A percentile compares a stretch with the other conserved stretches of the same genome.
These are phyloP conservation scores for Canis aureus DNA, from an alignment of 2,113 vertebrate species.

Conservation along the genomic window DNA sequence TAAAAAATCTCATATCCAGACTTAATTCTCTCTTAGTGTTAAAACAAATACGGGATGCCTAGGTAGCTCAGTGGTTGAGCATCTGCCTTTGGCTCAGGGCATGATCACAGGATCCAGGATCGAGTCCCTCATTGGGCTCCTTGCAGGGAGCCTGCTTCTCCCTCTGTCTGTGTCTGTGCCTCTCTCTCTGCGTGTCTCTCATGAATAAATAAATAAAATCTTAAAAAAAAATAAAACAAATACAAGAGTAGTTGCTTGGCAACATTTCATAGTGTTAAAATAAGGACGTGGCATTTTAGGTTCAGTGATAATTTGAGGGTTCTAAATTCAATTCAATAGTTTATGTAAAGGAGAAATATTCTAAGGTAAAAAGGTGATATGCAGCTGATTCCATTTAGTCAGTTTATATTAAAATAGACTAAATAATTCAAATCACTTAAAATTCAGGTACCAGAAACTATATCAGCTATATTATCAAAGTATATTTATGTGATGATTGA, in stretches of 20 bases:
- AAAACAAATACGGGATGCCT: background rate
- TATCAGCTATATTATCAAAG: background rate
- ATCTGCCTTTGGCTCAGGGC: too few relatives aligned
- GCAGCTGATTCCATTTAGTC: background rate
- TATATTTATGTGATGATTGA: background rate
- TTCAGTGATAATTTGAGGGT: background rate
- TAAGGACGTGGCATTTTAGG: background rate
- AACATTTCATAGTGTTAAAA: conserved; percentile 37
- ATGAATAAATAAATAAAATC: too few relatives aligned
- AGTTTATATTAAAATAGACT: background rate
- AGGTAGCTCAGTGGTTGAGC: too few relatives aligned
- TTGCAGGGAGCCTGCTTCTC: too few relatives aligned
- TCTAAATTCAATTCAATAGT: background rate
- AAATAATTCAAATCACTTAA: background rate
- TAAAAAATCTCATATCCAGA: background rate
- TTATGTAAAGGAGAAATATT: background rate
- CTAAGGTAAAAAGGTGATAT: background rate
- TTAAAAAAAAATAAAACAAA: background rate
- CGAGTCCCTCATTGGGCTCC: too few relatives aligned
- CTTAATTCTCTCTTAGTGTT: background rate
- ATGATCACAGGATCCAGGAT: too few relatives aligned
- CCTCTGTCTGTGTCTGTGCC: too few relatives aligned
- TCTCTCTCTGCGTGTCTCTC: too few relatives aligned
- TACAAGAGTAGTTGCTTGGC: background rate
- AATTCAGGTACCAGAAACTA: background rate